These are phyloP conservation scores for Neomonachus schauinslandi DNA, from an alignment of 2,113 vertebrate genomes.

Conservation along the genomic window DNA sequence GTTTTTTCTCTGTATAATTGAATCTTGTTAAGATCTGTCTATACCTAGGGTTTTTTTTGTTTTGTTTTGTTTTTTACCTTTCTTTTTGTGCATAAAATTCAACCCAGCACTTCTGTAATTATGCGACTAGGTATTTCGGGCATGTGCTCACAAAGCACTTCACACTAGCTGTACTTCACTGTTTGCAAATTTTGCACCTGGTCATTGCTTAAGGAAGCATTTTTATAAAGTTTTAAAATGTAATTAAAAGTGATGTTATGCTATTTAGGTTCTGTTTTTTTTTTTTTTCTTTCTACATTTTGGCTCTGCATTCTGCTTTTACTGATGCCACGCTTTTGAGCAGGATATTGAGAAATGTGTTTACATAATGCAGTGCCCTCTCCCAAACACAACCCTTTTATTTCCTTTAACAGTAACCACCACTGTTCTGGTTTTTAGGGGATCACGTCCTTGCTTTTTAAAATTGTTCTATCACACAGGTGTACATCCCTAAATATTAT, in stretches of 20 bases:
- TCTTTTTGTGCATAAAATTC: background rate
- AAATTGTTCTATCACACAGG: background rate
- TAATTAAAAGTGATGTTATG: background rate
- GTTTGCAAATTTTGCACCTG: background rate
- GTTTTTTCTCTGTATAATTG: background rate
- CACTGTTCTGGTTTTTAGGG: background rate
- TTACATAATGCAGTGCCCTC: background rate
- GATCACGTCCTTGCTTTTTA: background rate
- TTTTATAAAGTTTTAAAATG: conserved; percentile 21
- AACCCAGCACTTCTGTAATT: background rate
- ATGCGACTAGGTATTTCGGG: background rate
- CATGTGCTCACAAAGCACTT: conserved; percentile 27
- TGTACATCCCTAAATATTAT: background rate
- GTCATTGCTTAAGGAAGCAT: conserved; percentile 1
- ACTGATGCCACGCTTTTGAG: background rate
- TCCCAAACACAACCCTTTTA: no score
- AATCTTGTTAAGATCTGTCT: background rate
- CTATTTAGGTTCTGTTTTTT: background rate
- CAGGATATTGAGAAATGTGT: background rate
- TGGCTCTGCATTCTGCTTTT: background rate
- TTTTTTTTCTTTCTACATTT: background rate
- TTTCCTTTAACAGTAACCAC: background rate
- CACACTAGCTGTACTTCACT: background rate
- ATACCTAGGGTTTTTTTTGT: background rate
- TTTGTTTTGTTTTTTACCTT: background rate